Evolutionary conservation across 2,888 invertebrate species (phyloP).

Genomic region (Glaucopsyche alexis): DNA sequence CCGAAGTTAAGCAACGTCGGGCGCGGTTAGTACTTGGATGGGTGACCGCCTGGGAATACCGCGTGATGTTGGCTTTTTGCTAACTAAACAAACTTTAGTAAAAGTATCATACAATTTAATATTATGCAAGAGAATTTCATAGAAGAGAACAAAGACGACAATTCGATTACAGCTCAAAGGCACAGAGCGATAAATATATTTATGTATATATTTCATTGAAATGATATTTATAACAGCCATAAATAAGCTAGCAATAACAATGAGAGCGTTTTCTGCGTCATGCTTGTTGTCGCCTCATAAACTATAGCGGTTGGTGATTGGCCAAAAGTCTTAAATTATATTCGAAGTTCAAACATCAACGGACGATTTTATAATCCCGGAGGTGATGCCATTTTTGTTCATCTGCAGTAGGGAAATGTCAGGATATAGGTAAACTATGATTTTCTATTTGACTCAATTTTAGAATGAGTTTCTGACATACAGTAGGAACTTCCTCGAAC

Average conservation of each 20-base stretch:
- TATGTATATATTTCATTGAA: conserved; percentile 1
- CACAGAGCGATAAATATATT: not conserved
- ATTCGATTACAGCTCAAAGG: not conserved
- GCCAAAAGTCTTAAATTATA: conserved; percentile 24
- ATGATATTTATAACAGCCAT: conserved; percentile 14
- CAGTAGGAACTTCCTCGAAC: no score
- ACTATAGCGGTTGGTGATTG: conserved; percentile 12
- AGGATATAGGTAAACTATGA: no score
- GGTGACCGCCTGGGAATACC: conserved; percentile 44
- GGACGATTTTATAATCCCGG: not conserved
- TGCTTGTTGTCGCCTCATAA: conserved; percentile 18
- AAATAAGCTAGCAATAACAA: conserved; percentile 18
- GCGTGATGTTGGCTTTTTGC: conserved; percentile 21
- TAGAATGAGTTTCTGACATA: no score
- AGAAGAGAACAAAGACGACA: not conserved
- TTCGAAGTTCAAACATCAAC: not conserved
- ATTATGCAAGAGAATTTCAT: not conserved
- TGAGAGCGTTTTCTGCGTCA: conserved; percentile 10
- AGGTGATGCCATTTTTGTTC: not conserved
- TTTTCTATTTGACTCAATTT: no score
- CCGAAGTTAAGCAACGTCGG: conserved; percentile 53
- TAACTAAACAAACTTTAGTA: not conserved
- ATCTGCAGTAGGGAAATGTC: not conserved
- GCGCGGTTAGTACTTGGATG: conserved; percentile 62
- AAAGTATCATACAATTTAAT: no score